Percentiles rank a stretch among this genome's conserved stretches.
Conservation (phyloP, 2,888 invertebrate species). For the Microplitis deprimator region DNA sequence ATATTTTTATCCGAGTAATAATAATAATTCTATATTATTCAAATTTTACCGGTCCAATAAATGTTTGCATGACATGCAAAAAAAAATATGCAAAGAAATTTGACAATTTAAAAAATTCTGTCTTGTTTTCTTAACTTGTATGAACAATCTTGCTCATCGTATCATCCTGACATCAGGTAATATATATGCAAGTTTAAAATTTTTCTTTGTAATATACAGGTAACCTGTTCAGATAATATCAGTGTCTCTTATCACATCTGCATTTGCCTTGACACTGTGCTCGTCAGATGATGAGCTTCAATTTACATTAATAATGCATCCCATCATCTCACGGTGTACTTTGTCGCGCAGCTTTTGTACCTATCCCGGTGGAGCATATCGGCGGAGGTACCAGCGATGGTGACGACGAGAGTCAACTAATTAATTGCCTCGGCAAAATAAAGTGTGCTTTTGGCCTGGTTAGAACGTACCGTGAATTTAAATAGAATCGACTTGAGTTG, state of each 20-base stretch:
- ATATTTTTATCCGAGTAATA: no score
- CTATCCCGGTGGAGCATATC: slow-evolving; percentile 27
- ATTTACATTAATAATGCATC: slow-evolving; percentile 54
- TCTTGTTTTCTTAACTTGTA: not conserved
- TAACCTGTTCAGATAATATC: not conserved
- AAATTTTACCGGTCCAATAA: no score
- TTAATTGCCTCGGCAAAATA: slow-evolving; percentile 50
- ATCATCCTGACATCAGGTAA: slow-evolving; percentile 5
- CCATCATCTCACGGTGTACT: slow-evolving; percentile 46
- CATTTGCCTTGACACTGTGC: slow-evolving; percentile 22
- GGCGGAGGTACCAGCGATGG: not conserved
- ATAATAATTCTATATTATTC: no score
- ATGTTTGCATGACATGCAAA: no score
- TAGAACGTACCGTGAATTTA: slow-evolving; percentile 45
- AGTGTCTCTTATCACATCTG: not conserved
- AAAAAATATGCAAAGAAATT: not conserved
- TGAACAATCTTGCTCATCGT: not conserved
- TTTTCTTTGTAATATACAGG: not conserved
- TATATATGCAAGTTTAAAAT: not conserved
- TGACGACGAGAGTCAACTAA: slow-evolving; percentile 29
- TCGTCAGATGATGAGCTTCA: slow-evolving; percentile 44
- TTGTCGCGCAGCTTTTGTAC: slow-evolving; percentile 46
- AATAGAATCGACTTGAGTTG: slow-evolving; percentile 38
- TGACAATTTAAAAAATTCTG: not conserved
- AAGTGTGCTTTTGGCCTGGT: slow-evolving; percentile 44